Evolutionary conservation across 2,113 vertebrate species (phyloP), one percentile per base, ranked within the genome.

Genomic region (Osmerus eperlanus): DNA sequence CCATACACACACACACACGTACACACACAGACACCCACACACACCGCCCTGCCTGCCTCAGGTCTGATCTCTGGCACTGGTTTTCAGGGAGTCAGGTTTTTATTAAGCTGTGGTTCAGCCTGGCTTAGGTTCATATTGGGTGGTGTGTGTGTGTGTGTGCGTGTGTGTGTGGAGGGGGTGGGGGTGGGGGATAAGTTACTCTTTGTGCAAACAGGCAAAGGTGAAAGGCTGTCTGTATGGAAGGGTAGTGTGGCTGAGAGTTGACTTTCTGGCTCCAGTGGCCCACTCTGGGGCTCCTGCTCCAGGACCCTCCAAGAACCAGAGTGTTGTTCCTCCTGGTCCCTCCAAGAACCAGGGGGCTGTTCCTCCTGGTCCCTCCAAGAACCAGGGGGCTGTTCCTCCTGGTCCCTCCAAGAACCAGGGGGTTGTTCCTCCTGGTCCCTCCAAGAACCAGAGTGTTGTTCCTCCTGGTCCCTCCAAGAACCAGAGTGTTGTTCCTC

Each of bases 141-240:
- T 32, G 61, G 61, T 14, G 28, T 14, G 78, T 86, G 88, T 54
- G 80, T 75, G 23, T 2, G 82, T 53, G 53, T 18, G 55, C 65
- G 72, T 71, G 80, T 85, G 88, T 88, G 79, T 79, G 79, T 84
- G 91, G 90, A 56, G 7, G 25, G 29, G 32, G 52, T 47, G 15
- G 72, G 79, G 85, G 88, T 88, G 81, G 80, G 81, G 92, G 91
- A 95, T 93, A 95, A 94, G 91, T 89, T 91, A 70, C 89, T 89
- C 92, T 94, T 95, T 95, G 92, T 95, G 91, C 90, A 85, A 89
- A 87, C 78, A 86, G 87, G 90, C 91, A 89, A 92, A 92, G 92
- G 90, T 95, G 92, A 95, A 94, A 94, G 92, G 90, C 87, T 84
- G 90, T 85, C 89, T 93, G 91, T 95, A 88, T 91, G 86, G 77